Evolutionary conservation across 2,888 invertebrate species (phyloP), one percentile per base, ranked within the genome.

Genomic region (Drosophila recens): DNA sequence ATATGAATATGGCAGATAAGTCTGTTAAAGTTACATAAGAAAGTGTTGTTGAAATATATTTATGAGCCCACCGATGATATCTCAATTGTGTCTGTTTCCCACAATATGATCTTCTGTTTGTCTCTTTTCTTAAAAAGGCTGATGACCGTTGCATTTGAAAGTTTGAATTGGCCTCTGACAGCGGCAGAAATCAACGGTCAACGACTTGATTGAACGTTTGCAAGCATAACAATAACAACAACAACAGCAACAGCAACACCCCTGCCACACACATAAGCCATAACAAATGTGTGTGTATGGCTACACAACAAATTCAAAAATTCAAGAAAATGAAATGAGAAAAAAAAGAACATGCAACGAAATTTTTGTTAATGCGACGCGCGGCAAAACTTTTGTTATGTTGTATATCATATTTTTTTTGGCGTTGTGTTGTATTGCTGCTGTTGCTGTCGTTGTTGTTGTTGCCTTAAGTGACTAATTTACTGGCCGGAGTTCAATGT

Each of bases 401-500:
- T 83, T 85, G 53, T 77, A 72, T 63, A 75, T 80, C 58, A 58
- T 69, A 65, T 75, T 71, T 64, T 67, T 54, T 54, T 36, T 20
- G 30, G 8, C 43, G 40, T 17, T 9, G 43, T 58, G 34, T 61
- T n/a, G n/a, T n/a, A n/a, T n/a, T n/a, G n/a, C n/a, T n/a, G n/a
- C n/a, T n/a, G n/a, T n/a, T n/a, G n/a, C n/a, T n/a, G n/a, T n/a
- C n/a, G n/a, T n/a, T 64, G 45, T 20, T 20, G 52, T 69, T 79
- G 67, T 61, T 76, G 86, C 82, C 80, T 86, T 68, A 85, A 85
- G 79, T 86, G 88, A 86, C 88, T 86, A 86, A 86, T 88, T 86
- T 86, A 81, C 72, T 83, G 85, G 66, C 71, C 62, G 65, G 80
- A 88, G 89, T 90, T 90, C 89, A 90, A 84, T 86, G 89, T 82